Percentiles rank a stretch among this genome's conserved stretches.
phyloP scores from a whole-genome alignment of 2,888 invertebrate genomes.

The Onchidella celtica region DNA sequence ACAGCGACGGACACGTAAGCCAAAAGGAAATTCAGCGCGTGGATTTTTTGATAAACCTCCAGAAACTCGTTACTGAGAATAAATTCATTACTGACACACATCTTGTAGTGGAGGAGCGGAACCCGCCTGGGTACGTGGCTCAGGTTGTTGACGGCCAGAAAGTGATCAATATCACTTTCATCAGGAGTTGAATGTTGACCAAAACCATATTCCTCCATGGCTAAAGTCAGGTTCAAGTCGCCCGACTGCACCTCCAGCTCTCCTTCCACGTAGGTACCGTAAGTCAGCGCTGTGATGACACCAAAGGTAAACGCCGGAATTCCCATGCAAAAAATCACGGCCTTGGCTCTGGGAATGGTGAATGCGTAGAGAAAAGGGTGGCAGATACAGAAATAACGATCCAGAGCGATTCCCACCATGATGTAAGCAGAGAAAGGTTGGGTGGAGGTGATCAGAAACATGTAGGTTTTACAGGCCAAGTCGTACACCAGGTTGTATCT shows the following conservation, averaged over 20 bases:
- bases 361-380: conserved; percentile 74
- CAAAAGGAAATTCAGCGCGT: conserved; percentile 64
- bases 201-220: not conserved
- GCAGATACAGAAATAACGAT: conserved; percentile 77
- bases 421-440: conserved; percentile 76
- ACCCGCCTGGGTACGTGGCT: not conserved
- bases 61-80: conserved; percentile 56
- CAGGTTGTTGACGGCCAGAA: not conserved
- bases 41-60: conserved; percentile 62
- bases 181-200: no score
- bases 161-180: not conserved
- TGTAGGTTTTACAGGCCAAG: conserved; percentile 72
- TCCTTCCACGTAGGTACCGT: conserved; percentile 46
- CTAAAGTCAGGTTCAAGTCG: not conserved
- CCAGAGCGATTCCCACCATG: conserved; percentile 74
- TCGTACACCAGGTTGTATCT: conserved; percentile 65
- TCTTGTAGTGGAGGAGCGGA: not conserved
- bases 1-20: conserved; percentile 66
- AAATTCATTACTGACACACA: conserved; percentile 57
- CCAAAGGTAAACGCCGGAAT: conserved; percentile 61
- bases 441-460: conserved; percentile 75
- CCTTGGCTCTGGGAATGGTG: conserved; percentile 64
- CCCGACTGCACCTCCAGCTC: not conserved
- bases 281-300: conserved; percentile 46
- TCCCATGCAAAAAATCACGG: conserved; percentile 59